A percentile compares a stretch with the other conserved stretches of the same genome.
Conservation (phyloP, 2,888 invertebrate genomes). For the Protonemura montana region DNA sequence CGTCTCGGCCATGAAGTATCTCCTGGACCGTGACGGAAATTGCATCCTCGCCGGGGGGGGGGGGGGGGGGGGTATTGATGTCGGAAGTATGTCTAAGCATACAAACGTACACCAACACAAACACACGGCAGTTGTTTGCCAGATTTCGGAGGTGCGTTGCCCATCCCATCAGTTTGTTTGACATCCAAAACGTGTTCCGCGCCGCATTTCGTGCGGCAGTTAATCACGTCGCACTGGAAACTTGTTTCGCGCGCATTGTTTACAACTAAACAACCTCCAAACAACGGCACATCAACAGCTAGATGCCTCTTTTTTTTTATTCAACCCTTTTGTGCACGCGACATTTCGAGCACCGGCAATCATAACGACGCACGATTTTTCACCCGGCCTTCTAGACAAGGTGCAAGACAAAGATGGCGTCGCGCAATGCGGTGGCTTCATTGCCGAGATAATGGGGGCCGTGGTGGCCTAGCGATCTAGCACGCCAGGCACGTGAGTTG, state of each 20-base stretch:
- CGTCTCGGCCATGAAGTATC: neutral
- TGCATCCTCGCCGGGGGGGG: conserved; percentile 10
- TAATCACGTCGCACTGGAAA: neutral
- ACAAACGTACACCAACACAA: neutral
- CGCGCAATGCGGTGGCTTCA: neutral
- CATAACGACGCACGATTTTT: neutral
- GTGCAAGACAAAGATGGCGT: conserved; percentile 12
- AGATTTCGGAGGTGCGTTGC: neutral
- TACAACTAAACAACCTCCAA: neutral
- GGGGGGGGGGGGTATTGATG: conserved; percentile 4
- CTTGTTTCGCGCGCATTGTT: neutral
- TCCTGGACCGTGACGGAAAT: conserved; percentile 1
- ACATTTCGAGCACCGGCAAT: neutral
- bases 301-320: neutral
- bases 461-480: neutral
- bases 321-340: neutral
- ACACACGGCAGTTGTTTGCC: neutral
- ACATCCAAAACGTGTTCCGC: neutral
- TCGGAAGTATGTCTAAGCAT: neutral
- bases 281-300: neutral
- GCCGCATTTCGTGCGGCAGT: neutral
- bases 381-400: no score
- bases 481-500: neutral
- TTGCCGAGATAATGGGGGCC: neutral
- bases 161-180: neutral